Base-by-base conservation (phyloP, 2,888 invertebrate genomes). In the Pimpla rufipes region DNA sequence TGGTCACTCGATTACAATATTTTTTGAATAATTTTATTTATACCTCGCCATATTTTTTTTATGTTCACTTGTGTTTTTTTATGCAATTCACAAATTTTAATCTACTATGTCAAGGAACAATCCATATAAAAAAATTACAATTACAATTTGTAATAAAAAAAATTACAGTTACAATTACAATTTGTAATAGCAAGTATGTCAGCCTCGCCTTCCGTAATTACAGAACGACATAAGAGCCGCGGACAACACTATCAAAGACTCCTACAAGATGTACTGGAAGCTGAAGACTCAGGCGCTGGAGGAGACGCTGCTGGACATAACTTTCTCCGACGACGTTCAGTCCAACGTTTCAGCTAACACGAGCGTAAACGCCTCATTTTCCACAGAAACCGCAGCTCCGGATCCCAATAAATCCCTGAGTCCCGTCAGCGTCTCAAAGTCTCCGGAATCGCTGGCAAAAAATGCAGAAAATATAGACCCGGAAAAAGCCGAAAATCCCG, bases 231-330 rank as follows among this genome's bases (percentile, higher is more conserved):
- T 98, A 81, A 96, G 96, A 87, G 96, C 96, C 93, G 97, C 98
- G 13, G 95, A 96, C 55, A 92, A 94, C 35, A 95, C 95, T 83
- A 96, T 97, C 77, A 95, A 96, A 89, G 95, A 96, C 91, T 96
- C 97, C 0, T 98, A 98, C 90, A 97, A 96, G 92, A 96, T 96
- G 93, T 97, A 97, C 92, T 97, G 96, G 93, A 95, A 96, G 87
- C 92, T 97, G 7, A 97, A 97, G 93, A 96, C 96, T 47, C 94
- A 95, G 29, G 96, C 96, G 23, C 93, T 97, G 64, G 97, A 97
- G 89, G 95, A 96, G 88, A 96, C 96, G 5, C 93, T 97, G 10
- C 94, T 94, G 80, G 95, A 95, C 88, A 94, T 95, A 29, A 94
- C 90, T 29, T 92, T 92, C 79, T 89, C 89, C 4, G 93, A 94